A percentile compares a stretch with the other conserved stretches of the same genome.
These are phyloP conservation scores for Agonopterix heracliana DNA, from an alignment of 2,888 invertebrate species.

Conservation along the genomic window DNA sequence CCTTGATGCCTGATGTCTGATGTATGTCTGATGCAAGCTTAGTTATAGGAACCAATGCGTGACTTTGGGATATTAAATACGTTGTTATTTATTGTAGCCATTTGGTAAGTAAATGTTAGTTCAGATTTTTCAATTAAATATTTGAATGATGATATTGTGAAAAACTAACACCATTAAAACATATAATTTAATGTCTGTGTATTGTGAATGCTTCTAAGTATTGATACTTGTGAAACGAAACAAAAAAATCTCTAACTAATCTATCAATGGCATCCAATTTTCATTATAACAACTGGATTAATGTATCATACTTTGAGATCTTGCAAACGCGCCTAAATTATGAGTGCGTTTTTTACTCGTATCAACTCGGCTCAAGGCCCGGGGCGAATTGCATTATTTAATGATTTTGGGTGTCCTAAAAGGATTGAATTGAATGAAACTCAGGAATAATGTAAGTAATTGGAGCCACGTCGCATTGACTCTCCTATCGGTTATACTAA, in stretches of 20 bases:
- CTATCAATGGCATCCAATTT: conserved; percentile 7
- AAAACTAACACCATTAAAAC: too few relatives aligned
- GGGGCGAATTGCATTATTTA: conserved; percentile 36
- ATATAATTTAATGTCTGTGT: too few relatives aligned
- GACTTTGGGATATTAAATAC: too few relatives aligned
- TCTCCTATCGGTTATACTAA: conserved; percentile 45
- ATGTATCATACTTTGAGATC: conserved; percentile 15
- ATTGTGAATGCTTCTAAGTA: too few relatives aligned
- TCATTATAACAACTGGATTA: conserved; percentile 12
- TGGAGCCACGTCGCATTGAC: conserved; percentile 26
- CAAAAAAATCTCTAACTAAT: too few relatives aligned
- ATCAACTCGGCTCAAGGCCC: conserved; percentile 17
- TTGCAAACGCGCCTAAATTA: conserved; percentile 15
- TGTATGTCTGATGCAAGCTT: neutral
- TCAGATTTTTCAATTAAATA: too few relatives aligned
- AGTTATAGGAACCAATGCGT: too few relatives aligned
- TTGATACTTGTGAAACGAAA: too few relatives aligned
- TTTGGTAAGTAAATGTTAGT: too few relatives aligned
- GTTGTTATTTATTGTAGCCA: too few relatives aligned
- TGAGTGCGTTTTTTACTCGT: conserved; percentile 13
- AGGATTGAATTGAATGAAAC: conserved; percentile 36
- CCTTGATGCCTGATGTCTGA: conserved; percentile 7
- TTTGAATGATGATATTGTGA: too few relatives aligned
- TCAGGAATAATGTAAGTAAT: conserved; percentile 28
- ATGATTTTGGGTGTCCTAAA: conserved; percentile 38